These are phyloP conservation scores for Anastrepha ludens DNA, from an alignment of 1,140 invertebrate genomes.

Conservation along the genomic window DNA sequence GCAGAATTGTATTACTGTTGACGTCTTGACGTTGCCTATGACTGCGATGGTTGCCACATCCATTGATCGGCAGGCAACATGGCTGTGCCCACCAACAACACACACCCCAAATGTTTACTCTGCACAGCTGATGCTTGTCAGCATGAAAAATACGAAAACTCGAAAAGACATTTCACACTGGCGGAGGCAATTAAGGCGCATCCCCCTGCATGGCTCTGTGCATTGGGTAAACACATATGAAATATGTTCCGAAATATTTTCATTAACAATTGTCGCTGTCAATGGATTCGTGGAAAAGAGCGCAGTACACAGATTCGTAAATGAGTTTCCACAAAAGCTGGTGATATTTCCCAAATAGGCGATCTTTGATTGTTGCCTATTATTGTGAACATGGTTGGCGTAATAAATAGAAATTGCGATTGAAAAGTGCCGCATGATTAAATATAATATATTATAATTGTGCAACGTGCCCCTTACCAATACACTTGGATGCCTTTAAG, in stretches of 20 bases:
- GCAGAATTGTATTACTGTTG: background rate
- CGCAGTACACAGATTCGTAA: background rate
- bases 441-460: too few species aligned
- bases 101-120: background rate
- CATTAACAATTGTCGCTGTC: slow-evolving; percentile 10
- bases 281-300: background rate
- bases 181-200: slow-evolving; percentile 1
- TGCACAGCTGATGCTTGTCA: background rate
- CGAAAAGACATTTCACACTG: background rate
- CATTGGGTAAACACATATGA: background rate
- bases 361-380: background rate
- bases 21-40: background rate
- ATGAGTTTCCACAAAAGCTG: background rate
- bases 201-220: background rate
- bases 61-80: background rate
- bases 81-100: background rate
- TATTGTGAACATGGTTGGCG: background rate
- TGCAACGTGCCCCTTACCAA: too few species aligned
- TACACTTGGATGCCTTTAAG: too few species aligned
- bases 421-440: too few species aligned
- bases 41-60: background rate
- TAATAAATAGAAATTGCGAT: background rate
- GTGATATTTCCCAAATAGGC: background rate
- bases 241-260: background rate
- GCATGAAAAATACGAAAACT: background rate